Conservation (phyloP, 2,797 vertebrate genomes). For the Eulemur mongoz region DNA sequence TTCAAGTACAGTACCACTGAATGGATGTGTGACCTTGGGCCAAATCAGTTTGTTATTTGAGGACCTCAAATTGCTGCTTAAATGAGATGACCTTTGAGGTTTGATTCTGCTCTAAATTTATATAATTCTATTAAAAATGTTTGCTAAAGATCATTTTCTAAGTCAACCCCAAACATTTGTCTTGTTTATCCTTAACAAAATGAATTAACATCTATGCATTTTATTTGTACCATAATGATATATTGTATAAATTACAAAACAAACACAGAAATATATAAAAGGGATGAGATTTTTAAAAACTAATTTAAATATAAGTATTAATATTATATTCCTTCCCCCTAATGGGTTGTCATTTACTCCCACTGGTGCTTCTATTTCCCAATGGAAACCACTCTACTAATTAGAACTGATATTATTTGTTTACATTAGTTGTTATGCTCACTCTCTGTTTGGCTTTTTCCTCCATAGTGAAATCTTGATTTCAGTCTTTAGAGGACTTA, state of each 20-base stretch:
- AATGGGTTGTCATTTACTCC: slow-evolving; percentile 32
- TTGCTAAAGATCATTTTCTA: slow-evolving; percentile 16
- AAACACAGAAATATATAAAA: slow-evolving; percentile 10
- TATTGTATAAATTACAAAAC: slow-evolving; percentile 16
- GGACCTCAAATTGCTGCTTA: background rate
- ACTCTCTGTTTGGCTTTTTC: slow-evolving; percentile 12
- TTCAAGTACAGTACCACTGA: slow-evolving; percentile 9
- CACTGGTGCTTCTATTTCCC: background rate
- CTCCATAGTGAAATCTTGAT: slow-evolving; percentile 34
- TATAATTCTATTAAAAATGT: background rate
- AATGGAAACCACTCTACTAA: slow-evolving; percentile 14
- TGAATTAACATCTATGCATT: background rate
- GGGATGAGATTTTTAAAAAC: background rate
- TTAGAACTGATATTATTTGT: slow-evolving; percentile 53
- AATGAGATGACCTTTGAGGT: background rate
- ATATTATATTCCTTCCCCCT: background rate
- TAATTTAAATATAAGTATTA: slow-evolving; percentile 6
- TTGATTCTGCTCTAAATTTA: slow-evolving; percentile 8
- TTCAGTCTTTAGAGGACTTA: slow-evolving; percentile 60
- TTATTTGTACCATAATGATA: background rate
- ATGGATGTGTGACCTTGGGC: background rate
- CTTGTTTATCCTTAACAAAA: background rate
- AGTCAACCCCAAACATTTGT: background rate
- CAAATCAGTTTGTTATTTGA: background rate
- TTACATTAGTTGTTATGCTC: slow-evolving; percentile 24